Percentiles rank a stretch among this genome's conserved stretches.
phyloP scores from a whole-genome alignment of 2,888 invertebrate genomes.

The Epistrophella euchroma region DNA sequence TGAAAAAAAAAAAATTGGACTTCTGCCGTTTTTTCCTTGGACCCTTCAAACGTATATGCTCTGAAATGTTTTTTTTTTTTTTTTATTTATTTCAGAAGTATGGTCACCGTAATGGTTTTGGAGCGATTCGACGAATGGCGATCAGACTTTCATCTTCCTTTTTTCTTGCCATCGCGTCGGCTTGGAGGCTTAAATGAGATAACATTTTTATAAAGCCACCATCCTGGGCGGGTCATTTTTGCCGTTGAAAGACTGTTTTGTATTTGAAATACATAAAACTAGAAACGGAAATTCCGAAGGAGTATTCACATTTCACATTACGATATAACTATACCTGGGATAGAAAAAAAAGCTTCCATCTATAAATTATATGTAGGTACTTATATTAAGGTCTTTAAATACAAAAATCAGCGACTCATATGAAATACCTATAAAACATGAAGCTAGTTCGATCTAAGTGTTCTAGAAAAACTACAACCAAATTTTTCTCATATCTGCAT shows the following conservation, averaged over 20 bases:
- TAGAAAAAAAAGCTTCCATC: not conserved
- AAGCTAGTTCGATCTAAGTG: too few species aligned
- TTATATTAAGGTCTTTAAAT: too few species aligned
- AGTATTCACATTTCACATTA: slow-evolving; percentile 35
- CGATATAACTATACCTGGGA: slow-evolving; percentile 6
- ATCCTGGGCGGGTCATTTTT: slow-evolving; percentile 33
- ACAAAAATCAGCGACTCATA: too few species aligned
- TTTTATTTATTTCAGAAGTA: not conserved
- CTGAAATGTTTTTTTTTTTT: not conserved
- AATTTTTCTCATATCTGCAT: too few species aligned
- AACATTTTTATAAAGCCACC: slow-evolving; percentile 47
- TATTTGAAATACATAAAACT: slow-evolving; percentile 37
- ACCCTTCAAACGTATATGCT: too few species aligned
- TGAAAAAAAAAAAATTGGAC: too few species aligned
- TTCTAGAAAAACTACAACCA: too few species aligned
- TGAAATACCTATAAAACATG: too few species aligned
- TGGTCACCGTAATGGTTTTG: not conserved
- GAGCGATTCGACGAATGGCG: not conserved
- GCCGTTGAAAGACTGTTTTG: slow-evolving; percentile 26
- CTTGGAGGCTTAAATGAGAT: slow-evolving; percentile 19
- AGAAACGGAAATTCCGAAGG: slow-evolving; percentile 65
- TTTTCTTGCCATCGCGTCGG: not conserved
- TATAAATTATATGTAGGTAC: too few species aligned
- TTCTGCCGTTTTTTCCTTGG: too few species aligned
- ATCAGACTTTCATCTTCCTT: slow-evolving; percentile 13